Conservation (phyloP, 1,140 invertebrate species). For the Lucilia cuprina region DNA sequence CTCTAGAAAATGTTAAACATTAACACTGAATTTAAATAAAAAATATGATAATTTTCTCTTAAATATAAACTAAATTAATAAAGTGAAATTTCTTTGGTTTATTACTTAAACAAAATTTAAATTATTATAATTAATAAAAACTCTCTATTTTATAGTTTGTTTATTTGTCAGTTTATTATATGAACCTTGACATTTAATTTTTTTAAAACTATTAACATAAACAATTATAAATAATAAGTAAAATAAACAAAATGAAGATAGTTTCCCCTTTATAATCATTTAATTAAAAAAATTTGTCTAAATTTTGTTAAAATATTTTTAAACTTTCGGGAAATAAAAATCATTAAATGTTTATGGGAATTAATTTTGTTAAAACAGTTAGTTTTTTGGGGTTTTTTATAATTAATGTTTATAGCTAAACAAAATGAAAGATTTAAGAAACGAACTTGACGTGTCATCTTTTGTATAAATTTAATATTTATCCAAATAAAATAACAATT, state of each 20-base stretch:
- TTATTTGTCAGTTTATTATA: background rate
- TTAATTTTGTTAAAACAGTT: background rate
- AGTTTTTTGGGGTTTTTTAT: no score
- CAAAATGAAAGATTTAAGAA: slow-evolving; percentile 16
- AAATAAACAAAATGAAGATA: background rate
- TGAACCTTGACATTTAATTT: background rate
- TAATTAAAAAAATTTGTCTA: background rate
- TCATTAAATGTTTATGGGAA: background rate
- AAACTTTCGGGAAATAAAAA: background rate
- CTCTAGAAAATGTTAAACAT: background rate
- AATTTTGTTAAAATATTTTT: background rate
- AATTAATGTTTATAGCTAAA: background rate
- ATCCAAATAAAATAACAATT: background rate
- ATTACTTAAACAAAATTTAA: background rate
- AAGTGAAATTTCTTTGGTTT: background rate
- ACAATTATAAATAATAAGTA: background rate
- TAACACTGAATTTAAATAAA: background rate
- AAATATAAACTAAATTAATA: background rate
- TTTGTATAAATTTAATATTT: background rate
- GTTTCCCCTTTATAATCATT: background rate
- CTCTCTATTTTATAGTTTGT: background rate
- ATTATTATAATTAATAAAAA: background rate
- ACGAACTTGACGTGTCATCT: background rate
- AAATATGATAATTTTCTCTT: background rate
- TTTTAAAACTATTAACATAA: background rate